A percentile compares a stretch with the other conserved stretches of the same genome.
Conservation (phyloP, 2,888 invertebrate genomes). For the Ormyrus nitidulus region DNA sequence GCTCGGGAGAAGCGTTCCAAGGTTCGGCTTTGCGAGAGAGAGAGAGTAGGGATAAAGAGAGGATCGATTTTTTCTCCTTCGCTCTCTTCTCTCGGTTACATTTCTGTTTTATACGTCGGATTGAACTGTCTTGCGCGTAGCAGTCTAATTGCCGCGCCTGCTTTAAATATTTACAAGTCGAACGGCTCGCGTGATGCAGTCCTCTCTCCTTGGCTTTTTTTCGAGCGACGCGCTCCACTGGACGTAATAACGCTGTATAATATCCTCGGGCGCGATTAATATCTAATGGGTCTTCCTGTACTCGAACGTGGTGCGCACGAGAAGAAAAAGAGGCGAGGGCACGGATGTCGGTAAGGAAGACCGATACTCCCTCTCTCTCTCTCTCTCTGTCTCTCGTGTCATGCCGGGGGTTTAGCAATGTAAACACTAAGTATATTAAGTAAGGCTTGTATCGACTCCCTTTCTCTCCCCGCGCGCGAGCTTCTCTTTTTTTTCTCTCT, state of each 20-base stretch:
- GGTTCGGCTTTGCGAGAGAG: conserved; percentile 26
- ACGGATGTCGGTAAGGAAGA: conserved; percentile 28
- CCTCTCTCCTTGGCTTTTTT: neutral
- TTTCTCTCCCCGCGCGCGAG: neutral
- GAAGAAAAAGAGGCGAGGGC: neutral
- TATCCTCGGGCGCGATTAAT: conserved; percentile 5
- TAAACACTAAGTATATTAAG: conserved; percentile 49
- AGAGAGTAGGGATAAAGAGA: conserved; percentile 46
- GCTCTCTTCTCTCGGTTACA: conserved; percentile 38
- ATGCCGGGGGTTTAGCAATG: conserved; percentile 42
- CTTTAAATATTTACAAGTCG: conserved; percentile 45
- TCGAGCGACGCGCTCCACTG: neutral
- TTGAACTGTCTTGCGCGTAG: conserved; percentile 16
- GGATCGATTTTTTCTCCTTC: conserved; percentile 51
- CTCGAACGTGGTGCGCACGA: neutral
- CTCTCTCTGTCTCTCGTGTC: conserved; percentile 27
- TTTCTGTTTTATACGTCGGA: conserved; percentile 44
- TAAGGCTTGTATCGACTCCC: conserved; percentile 33
- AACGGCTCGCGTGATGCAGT: conserved; percentile 18
- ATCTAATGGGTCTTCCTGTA: conserved; percentile 14
- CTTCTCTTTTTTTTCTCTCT: conserved; percentile 13
- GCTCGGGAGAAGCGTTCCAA: conserved; percentile 42
- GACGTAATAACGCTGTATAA: too few relatives aligned
- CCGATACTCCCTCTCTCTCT: neutral
- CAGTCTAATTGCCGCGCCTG: neutral